Evolutionary conservation across 1,140 invertebrate genomes (phyloP), one percentile per base, ranked within the genome.

Genomic region (Cyrtorhinus lividipennis): DNA sequence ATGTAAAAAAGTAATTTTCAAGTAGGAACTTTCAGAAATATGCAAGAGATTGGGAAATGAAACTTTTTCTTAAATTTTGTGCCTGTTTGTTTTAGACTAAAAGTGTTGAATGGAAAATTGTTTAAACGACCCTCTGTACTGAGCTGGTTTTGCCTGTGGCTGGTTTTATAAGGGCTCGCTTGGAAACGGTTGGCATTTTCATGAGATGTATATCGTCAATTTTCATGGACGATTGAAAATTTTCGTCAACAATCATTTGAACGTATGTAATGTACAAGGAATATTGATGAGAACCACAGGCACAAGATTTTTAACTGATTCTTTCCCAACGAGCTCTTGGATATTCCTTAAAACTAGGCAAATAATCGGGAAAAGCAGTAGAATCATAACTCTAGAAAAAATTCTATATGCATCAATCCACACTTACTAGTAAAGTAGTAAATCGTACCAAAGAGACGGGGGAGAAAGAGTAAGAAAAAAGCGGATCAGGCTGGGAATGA

Each of bases 61-160:
- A 53, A 53, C 48, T n/a, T n/a, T n/a, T n/a, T n/a, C n/a, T n/a
- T n/a, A 53, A 53, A 53, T 22, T 5, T 13, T 72, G 72, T 69
- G 73, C 71, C 72, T 73, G 68, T 22, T 44, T 15, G 5, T 15
- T 8, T 8, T 15, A 38, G 30, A 38, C 15, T 8, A 38, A 38
- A 38, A 38, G 5, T 38, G 5, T 38, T 15, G 30, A 38, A 38
- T 5, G 15, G 30, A 8, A 5, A 38, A 38, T 38, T 38, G 15
- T 38, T 38, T 38, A 38, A 38, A 38, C 30, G 30, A 38, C 30
- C 30, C 30, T 38, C 15, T 38, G 30, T 38, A 38, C 5, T 38
- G 5, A 38, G 5, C 5, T 38, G 30, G 30, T 38, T 53, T 53
- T 53, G 48, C 48, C 48, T 53, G 48, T 22, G 48, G 48, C 48